phyloP scores from a whole-genome alignment of 2,797 vertebrate species.

The Crenuchus spilurus region DNA sequence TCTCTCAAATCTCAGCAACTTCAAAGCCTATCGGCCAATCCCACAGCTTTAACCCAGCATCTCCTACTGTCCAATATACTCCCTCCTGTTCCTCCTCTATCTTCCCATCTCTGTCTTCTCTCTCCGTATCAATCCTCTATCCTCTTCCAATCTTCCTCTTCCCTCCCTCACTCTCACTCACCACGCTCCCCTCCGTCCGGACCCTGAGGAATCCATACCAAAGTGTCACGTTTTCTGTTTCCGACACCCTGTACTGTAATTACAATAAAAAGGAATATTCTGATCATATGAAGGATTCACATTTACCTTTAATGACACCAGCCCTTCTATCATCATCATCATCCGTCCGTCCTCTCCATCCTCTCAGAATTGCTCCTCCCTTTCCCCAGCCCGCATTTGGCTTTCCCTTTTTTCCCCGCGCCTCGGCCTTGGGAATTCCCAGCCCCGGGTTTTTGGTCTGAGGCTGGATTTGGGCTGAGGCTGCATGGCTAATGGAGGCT shows the following conservation, averaged over 20 bases:
- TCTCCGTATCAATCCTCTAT: conserved; percentile 6
- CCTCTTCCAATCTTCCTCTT: too few species aligned
- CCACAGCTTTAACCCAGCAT: conserved; percentile 69
- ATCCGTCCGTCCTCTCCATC: not conserved
- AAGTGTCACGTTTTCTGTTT: conserved; percentile 50
- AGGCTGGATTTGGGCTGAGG: conserved; percentile 7
- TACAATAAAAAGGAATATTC: conserved; percentile 73
- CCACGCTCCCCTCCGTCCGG: not conserved
- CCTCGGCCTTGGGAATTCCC: conserved; percentile 55
- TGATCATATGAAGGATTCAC: conserved; percentile 60
- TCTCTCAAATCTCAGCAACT: not conserved
- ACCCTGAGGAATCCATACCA: not conserved
- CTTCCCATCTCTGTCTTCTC: not conserved
- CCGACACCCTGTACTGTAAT: conserved; percentile 47
- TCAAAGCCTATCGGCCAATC: not conserved
- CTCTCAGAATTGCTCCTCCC: conserved; percentile 47
- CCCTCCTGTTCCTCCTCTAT: too few species aligned
- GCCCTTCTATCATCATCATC: too few species aligned
- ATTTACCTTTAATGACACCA: conserved; percentile 34
- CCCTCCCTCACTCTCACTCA: conserved; percentile 33
- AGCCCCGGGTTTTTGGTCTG: conserved; percentile 47
- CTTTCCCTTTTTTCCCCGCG: conserved; percentile 68
- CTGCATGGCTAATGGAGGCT: conserved; percentile 63
- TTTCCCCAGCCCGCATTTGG: conserved; percentile 60
- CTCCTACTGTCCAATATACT: not conserved